phyloP scores from a whole-genome alignment of 92 coral and sea anemone genomes.

The Zoanthus sociatus region DNA sequence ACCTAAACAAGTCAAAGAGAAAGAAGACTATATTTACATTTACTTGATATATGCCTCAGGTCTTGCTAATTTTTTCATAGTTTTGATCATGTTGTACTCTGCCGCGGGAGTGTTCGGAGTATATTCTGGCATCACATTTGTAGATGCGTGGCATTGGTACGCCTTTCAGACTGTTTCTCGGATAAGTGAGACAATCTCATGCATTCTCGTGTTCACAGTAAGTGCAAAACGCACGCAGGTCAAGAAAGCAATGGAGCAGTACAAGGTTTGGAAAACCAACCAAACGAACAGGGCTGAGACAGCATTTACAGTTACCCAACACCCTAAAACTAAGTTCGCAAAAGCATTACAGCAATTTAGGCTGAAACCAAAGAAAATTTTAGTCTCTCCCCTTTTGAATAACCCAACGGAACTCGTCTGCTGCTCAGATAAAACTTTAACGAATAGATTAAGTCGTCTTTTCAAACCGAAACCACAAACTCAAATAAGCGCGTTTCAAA shows the following conservation, averaged over 20 bases:
- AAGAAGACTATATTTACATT: slow-evolving; percentile 75
- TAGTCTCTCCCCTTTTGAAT: background rate
- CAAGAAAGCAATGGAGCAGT: slow-evolving; percentile 75
- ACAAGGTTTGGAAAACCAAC: background rate
- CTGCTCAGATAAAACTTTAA: background rate
- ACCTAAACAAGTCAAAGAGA: slow-evolving; percentile 70
- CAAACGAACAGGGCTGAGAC: background rate
- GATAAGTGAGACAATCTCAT: slow-evolving; percentile 75
- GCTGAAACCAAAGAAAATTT: background rate
- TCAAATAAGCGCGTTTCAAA: background rate
- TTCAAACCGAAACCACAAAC: background rate
- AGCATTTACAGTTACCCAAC: background rate
- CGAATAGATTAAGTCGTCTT: background rate
- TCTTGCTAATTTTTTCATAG: slow-evolving; percentile 75
- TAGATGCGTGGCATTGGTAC: slow-evolving; percentile 96
- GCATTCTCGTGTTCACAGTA: slow-evolving; percentile 89
- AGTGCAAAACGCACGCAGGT: slow-evolving; percentile 92
- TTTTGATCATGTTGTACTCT: slow-evolving; percentile 80
- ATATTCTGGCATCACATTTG: slow-evolving; percentile 80
- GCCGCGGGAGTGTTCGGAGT: slow-evolving; percentile 88
- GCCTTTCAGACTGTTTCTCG: slow-evolving; percentile 82
- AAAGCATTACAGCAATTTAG: background rate
- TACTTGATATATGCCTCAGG: slow-evolving; percentile 88
- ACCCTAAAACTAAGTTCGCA: background rate
- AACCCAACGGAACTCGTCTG: background rate